These are phyloP conservation scores for Enteromius mattozi DNA, from an alignment of 2,797 vertebrate species.

Conservation along the genomic window DNA sequence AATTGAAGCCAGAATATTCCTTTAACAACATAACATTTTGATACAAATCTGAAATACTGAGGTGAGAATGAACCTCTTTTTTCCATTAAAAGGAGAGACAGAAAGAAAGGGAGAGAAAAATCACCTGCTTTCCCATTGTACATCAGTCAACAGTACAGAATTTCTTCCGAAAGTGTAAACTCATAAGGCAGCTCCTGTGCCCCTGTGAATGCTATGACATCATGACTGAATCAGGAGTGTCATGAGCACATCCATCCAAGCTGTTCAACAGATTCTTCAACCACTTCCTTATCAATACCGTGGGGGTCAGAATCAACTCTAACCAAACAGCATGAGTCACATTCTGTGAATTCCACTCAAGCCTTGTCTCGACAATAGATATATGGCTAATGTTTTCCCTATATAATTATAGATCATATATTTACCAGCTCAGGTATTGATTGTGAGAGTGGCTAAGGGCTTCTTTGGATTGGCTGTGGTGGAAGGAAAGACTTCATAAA, in stretches of 20 bases:
- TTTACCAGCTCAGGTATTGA: constrained; percentile 63
- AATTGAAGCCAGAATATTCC: not conserved
- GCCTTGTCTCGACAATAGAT: constrained; percentile 59
- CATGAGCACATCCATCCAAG: not conserved
- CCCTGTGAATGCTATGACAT: constrained; percentile 68
- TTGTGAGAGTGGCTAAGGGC: constrained; percentile 60
- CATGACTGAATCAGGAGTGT: constrained; percentile 68
- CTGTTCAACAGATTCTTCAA: constrained; percentile 13
- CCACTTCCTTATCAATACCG: constrained; percentile 16
- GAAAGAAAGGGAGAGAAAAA: not conserved
- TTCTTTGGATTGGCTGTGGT: constrained; percentile 71
- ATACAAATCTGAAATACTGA: not conserved
- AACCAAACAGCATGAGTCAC: constrained; percentile 44
- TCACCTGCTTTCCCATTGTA: not conserved
- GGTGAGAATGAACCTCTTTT: constrained; percentile 46
- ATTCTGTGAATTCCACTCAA: constrained; percentile 46
- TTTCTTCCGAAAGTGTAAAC: constrained; percentile 79
- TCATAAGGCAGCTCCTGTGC: constrained; percentile 73
- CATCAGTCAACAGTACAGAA: constrained; percentile 83
- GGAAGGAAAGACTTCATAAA: constrained; percentile 79
- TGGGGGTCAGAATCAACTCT: constrained; percentile 16
- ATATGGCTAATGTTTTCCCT: constrained; percentile 63
- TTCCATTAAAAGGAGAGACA: constrained; percentile 52
- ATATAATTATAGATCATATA: constrained; percentile 64
- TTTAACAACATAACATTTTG: not conserved